Conservation (phyloP, 1,140 invertebrate species). For the Chymomyza costata region DNA sequence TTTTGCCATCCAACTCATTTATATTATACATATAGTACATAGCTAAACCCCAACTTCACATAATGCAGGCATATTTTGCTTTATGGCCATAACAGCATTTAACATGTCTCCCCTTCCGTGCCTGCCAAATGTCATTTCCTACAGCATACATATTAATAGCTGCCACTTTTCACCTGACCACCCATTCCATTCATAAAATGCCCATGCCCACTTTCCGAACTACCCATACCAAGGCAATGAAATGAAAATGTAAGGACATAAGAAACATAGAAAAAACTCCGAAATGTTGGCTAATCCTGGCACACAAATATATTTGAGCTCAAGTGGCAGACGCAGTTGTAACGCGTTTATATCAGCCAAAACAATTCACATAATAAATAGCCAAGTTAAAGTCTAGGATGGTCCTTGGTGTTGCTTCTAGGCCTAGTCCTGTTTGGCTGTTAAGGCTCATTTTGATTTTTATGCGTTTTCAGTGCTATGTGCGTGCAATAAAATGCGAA, state of each 20-base stretch:
- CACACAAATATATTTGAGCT: constrained; percentile 40
- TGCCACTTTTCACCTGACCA: constrained; percentile 69
- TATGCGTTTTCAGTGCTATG: constrained; percentile 47
- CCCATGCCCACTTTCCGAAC: background rate
- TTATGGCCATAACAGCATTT: too few relatives aligned
- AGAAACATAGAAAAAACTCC: constrained; percentile 47
- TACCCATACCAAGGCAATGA: constrained; percentile 16
- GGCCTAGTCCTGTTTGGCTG: too few relatives aligned
- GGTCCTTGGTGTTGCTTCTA: constrained; percentile 22
- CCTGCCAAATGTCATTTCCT: constrained; percentile 62
- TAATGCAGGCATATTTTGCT: too few relatives aligned
- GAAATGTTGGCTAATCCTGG: constrained; percentile 56
- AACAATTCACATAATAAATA: constrained; percentile 65
- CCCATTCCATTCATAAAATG: background rate
- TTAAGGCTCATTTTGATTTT: constrained; percentile 51
- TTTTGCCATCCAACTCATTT: too few relatives aligned
- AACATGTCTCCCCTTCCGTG: too few relatives aligned
- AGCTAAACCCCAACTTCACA: too few relatives aligned
- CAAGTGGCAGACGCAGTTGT: constrained; percentile 49
- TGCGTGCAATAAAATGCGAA: constrained; percentile 45
- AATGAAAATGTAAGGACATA: constrained; percentile 63
- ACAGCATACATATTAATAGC: constrained; percentile 67
- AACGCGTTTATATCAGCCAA: constrained; percentile 57
- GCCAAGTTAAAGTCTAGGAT: constrained; percentile 39
- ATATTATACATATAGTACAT: too few relatives aligned